Conservation (phyloP, 2,888 invertebrate genomes). For the Anthoptus insignis region DNA sequence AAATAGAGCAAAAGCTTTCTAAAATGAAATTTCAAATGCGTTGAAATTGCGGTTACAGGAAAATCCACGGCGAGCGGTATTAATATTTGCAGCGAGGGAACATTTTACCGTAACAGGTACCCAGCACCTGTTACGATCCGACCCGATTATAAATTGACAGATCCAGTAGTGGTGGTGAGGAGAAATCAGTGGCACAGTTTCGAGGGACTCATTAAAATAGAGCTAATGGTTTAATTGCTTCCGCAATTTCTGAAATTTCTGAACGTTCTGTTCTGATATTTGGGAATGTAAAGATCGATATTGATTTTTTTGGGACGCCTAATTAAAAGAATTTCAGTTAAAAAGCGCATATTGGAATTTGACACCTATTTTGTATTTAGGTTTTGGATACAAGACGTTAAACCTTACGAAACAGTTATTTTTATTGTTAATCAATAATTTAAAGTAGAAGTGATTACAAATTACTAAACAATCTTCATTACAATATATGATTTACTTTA, state of each 20-base stretch:
- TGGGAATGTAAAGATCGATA: too few species aligned
- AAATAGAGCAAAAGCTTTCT: conserved; percentile 23
- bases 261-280: neutral
- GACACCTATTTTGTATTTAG: too few species aligned
- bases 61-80: conserved; percentile 17
- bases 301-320: too few species aligned
- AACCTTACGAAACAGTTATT: too few species aligned
- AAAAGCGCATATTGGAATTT: too few species aligned
- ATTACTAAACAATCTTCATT: too few species aligned
- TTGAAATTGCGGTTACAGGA: conserved; percentile 15
- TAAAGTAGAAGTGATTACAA: too few species aligned
- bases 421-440: too few species aligned
- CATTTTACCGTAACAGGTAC: conserved; percentile 25
- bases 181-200: conserved; percentile 25
- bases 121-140: conserved; percentile 34
- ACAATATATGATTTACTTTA: too few species aligned
- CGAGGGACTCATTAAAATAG: conserved; percentile 30
- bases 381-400: too few species aligned
- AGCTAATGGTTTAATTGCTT: conserved; percentile 32
- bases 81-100: conserved; percentile 25
- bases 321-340: too few species aligned
- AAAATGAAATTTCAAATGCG: conserved; percentile 30
- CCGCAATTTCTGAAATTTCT: conserved; percentile 12
- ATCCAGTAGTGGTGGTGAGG: conserved; percentile 25
- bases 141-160: conserved; percentile 39